Evolutionary conservation across 2,888 invertebrate species (phyloP).

Genomic region (Drosophila leonis): DNA sequence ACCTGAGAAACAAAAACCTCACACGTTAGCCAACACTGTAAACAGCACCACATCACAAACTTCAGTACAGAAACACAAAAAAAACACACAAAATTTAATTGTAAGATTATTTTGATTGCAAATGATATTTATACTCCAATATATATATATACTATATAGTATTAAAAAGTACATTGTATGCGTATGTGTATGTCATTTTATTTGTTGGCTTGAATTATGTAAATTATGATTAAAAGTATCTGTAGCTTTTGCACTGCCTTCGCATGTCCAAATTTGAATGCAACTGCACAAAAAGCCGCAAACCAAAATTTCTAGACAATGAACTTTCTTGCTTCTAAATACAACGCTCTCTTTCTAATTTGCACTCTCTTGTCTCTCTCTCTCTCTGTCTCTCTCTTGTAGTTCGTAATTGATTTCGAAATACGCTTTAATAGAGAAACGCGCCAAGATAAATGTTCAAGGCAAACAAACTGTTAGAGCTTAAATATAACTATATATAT

Average conservation of each 20-base stretch:
- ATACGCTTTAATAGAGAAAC: conserved; percentile 44
- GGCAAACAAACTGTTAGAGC: conserved; percentile 2
- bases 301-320: conserved; percentile 53
- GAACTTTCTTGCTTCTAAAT: conserved; percentile 7
- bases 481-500: not conserved
- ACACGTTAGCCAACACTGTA: conserved; percentile 27
- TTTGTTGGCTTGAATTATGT: conserved; percentile 53
- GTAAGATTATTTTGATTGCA: conserved; percentile 8
- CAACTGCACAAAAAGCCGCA: conserved; percentile 51
- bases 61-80: conserved; percentile 11
- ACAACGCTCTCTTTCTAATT: not conserved
- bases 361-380: not conserved
- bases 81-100: not conserved
- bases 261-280: conserved; percentile 51
- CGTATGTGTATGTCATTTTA: conserved; percentile 20
- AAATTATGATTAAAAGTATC: conserved; percentile 50
- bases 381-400: conserved; percentile 4
- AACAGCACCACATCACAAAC: conserved; percentile 44
- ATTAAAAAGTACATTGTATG: conserved; percentile 1
- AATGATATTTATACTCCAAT: conserved; percentile 16
- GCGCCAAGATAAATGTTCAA: conserved; percentile 33
- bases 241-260: conserved; percentile 37
- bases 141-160: not conserved
- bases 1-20: not conserved
- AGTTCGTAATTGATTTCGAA: conserved; percentile 65